Percentiles rank a stretch among this genome's conserved stretches.
Evolutionary conservation across 2,888 invertebrate genomes (phyloP).

Genomic region (Sphaerophoria taeniata): DNA sequence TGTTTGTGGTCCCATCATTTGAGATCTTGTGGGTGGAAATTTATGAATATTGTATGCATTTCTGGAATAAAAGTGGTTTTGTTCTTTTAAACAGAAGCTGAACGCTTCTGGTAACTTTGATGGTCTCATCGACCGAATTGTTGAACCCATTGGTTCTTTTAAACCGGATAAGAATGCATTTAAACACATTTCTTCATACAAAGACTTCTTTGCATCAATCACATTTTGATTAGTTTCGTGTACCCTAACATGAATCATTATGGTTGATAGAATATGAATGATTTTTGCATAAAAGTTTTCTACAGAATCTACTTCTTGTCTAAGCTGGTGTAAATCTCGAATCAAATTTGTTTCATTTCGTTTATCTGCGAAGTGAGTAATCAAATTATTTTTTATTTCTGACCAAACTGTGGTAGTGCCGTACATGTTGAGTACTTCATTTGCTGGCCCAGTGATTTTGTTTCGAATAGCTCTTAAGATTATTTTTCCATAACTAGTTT

Average conservation of each 20-base stretch:
- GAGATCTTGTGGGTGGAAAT: neutral
- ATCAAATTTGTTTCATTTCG: conserved; percentile 48
- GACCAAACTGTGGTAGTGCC: conserved; percentile 39
- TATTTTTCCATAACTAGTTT: neutral
- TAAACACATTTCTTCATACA: conserved; percentile 59
- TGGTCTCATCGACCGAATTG: conserved; percentile 62
- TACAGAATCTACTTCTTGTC: neutral
- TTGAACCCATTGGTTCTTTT: conserved; percentile 59
- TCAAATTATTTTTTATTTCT: conserved; percentile 51
- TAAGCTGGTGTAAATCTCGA: neutral
- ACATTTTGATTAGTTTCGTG: conserved; percentile 48
- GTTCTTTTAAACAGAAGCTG: conserved; percentile 52
- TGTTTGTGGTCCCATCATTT: neutral
- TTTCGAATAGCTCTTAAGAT: conserved; percentile 30
- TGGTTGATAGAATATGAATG: neutral
- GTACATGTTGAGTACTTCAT: conserved; percentile 54
- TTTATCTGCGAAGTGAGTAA: conserved; percentile 53
- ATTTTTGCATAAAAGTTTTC: neutral
- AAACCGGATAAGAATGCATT: conserved; percentile 56
- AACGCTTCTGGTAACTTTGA: conserved; percentile 35
- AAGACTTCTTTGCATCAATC: conserved; percentile 36
- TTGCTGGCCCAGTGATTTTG: conserved; percentile 46
- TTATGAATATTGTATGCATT: neutral
- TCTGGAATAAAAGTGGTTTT: conserved; percentile 27
- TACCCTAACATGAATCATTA: conserved; percentile 38